Evolutionary conservation across 37 sponge, comb jelly and placozoan species (phyloP).

Genomic region (Chondrilla cf. caribensis): DNA sequence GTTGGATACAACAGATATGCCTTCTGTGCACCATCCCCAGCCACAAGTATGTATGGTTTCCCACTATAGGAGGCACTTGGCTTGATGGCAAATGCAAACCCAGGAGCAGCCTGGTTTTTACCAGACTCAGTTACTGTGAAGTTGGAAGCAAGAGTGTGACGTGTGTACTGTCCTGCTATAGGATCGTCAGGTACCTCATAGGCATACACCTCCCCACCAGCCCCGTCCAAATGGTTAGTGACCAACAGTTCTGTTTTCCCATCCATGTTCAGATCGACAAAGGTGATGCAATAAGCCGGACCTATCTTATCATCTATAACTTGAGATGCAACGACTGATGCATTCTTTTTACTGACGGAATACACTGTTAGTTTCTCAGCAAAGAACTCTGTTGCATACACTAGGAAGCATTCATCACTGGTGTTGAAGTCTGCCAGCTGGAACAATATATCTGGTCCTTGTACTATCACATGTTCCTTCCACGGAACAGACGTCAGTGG

Average conservation of each 20-base stretch:
- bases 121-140: conserved; percentile 38
- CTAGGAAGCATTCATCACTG: conserved; percentile 26
- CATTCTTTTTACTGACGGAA: conserved; percentile 9
- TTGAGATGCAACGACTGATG: conserved; percentile 7
- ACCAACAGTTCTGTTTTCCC: conserved; percentile 31
- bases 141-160: conserved; percentile 23
- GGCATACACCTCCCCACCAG: conserved; percentile 35
- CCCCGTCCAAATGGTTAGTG: conserved; percentile 32
- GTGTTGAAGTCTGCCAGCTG: conserved; percentile 1
- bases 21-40: conserved; percentile 51
- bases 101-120: conserved; percentile 37
- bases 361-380: conserved; percentile 20
- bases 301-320: conserved; percentile 35
- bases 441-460: conserved; percentile 37
- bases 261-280: conserved; percentile 45
- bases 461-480: conserved; percentile 37
- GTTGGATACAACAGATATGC: conserved; percentile 39
- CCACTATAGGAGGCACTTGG: conserved; percentile 20
- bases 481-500: conserved; percentile 42
- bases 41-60: conserved; percentile 38
- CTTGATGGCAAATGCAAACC: conserved; percentile 34
- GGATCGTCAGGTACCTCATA: conserved; percentile 41
- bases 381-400: conserved; percentile 44
- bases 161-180: conserved; percentile 24
- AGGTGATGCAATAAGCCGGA: conserved; percentile 19